A percentile compares a stretch with the other conserved stretches of the same genome.
Evolutionary conservation across 2,113 vertebrate species (phyloP).

Genomic region (Myodes glareolus): DNA sequence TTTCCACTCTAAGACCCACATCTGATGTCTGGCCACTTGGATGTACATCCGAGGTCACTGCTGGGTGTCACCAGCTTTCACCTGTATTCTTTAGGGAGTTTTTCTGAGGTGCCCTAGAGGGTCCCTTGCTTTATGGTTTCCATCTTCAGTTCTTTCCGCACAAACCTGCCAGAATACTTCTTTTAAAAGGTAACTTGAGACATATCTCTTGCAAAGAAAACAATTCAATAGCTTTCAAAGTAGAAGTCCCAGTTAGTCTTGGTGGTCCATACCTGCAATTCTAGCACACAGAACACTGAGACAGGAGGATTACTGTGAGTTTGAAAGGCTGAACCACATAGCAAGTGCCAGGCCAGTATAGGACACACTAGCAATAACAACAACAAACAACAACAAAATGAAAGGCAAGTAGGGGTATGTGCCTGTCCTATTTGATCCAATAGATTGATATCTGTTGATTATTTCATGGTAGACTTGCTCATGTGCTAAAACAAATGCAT

Average conservation of each 20-base stretch:
- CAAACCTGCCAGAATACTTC: background rate
- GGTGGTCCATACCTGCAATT: background rate
- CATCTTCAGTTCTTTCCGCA: no score
- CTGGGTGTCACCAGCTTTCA: background rate
- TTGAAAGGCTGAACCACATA: background rate
- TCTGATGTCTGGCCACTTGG: accelerated
- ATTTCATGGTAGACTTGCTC: background rate
- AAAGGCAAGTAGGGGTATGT: background rate
- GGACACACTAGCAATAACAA: background rate
- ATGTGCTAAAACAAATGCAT: no score
- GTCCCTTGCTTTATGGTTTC: background rate
- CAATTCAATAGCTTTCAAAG: background rate
- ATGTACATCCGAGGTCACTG: background rate
- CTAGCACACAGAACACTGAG: background rate
- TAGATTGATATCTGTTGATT: background rate
- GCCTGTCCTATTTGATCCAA: background rate
- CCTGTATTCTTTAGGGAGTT: no score
- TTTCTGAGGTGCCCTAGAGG: background rate
- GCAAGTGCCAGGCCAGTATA: background rate
- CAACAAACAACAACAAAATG: background rate
- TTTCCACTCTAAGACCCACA: background rate
- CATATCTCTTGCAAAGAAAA: background rate
- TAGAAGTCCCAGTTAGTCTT: background rate
- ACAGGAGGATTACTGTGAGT: background rate
- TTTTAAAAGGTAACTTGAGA: background rate